Base-by-base conservation (phyloP, 2,797 vertebrate genomes). In the Valencia hispanica region DNA sequence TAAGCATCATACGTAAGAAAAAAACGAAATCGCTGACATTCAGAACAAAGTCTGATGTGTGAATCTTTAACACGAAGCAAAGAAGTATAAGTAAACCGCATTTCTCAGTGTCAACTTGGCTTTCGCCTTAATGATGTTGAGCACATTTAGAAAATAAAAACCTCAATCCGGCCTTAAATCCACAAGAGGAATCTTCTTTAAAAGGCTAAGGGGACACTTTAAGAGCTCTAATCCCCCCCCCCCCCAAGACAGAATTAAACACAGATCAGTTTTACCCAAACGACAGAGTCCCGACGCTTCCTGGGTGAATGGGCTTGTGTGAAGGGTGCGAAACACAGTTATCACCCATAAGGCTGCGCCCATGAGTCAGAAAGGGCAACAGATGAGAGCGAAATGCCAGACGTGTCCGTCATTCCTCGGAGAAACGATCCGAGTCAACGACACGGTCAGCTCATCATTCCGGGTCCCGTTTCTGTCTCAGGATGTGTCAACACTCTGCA, bases 401-500 rank as follows among this genome's bases (percentile, higher is more conserved):
- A 80, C 66, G 75, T 75, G 82, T 80, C 76, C 36, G 51, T 86
- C 88, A 80, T 82, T 48, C 72, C 70, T 75, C 41, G 9, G 71
- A 27, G 70, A 87, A 78, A 74, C 53, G 2, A 78, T 73, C 73
- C 34, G 39, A 73, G 71, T 73, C 18, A 32, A 61, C 63, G 50
- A 69, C 75, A 76, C 0, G 7, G 75, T 74, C 76, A 36, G 79
- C 50, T 57, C 65, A 66, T 78, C 59, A 3, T 72, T 65, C 48
- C 51, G 73, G 77, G 65, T 72, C 27, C 76, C 57, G 74, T 71
- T 72, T 53, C 74, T 72, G 71, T 72, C 80, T 85, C 32, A 36
- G 72, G 70, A 74, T 79, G 70, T 86, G 83, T 90, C 79, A 85
- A 83, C 85, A 79, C 75, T 74, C 66, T 0, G 6, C 68, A 79